Base-by-base conservation (phyloP, 2,888 invertebrate species). In the Drosophila eohydei region DNA sequence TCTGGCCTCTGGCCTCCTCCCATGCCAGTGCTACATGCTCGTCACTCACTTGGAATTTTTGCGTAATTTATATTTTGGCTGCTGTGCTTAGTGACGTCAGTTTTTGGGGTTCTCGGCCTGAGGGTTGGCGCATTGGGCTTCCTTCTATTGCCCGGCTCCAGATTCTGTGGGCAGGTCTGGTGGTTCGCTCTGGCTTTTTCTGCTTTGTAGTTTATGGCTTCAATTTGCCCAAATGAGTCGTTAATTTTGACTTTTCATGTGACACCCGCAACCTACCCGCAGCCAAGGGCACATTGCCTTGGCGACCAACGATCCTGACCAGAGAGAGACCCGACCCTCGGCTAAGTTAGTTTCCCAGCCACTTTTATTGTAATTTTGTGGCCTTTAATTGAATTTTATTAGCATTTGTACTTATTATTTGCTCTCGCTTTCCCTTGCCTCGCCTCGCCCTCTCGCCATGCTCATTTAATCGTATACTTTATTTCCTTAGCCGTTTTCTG, bases 171-270 rank as follows among this genome's bases (percentile, higher is more conserved):
- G 44, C n/a, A n/a, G 32, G 52, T 11, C 41, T 62, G 50, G 30
- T 62, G 50, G 30, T 41, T 52, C 57, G n/a, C 21, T 73, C 62
- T 63, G 57, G 48, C 66, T 58, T 72, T 56, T 72, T 61, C 67
- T 67, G 80, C 77, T 74, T 75, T 74, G 76, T 89, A 91, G 83
- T 91, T 91, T 90, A 91, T 90, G 87, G 81, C 88, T 90, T 88
- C 88, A 90, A 90, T 88, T 90, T 90, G 83, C 74, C 83, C 83
- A 89, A 91, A 91, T 91, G 88, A 84, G 88, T 91, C 91, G 86
- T 91, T 90, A 88, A 88, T 89, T 90, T 91, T 81, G 80, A 81
- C 80, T 83, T 78, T 80, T 80, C 77, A 80, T 81, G 84, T 74
- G 59, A 64, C 70, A 80, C 59, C 65, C 75, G 54, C 58, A 16